Percentiles rank a stretch among this genome's conserved stretches.
phyloP scores from a whole-genome alignment of 2,797 vertebrate genomes.

The Syndactyla subalaris region DNA sequence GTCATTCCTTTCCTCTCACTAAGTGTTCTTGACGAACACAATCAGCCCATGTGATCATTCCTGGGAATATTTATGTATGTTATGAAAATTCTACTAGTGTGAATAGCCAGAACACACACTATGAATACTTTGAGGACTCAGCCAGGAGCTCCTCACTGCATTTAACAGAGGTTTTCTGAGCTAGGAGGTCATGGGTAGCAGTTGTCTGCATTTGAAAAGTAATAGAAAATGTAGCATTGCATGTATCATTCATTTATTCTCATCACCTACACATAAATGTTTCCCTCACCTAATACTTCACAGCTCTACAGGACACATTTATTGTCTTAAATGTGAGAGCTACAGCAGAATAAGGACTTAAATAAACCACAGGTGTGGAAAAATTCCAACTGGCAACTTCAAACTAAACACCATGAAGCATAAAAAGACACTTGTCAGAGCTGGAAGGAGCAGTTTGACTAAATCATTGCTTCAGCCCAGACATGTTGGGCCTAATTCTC shows the following conservation, averaged over 20 bases:
- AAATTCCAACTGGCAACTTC: slow-evolving; percentile 47
- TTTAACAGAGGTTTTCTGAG: neutral
- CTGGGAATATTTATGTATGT: neutral
- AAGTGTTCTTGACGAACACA: neutral
- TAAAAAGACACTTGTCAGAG: slow-evolving; percentile 45
- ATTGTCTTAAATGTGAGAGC: slow-evolving; percentile 29
- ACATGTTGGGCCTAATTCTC: slow-evolving; percentile 50
- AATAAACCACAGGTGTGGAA: slow-evolving; percentile 61
- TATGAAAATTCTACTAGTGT: neutral
- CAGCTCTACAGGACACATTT: slow-evolving; percentile 9
- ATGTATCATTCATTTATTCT: slow-evolving; percentile 25
- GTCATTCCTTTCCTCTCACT: neutral
- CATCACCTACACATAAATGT: neutral
- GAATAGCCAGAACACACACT: neutral
- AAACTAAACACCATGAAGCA: slow-evolving; percentile 17
- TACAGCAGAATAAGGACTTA: slow-evolving; percentile 26
- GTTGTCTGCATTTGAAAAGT: neutral
- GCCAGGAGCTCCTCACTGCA: neutral
- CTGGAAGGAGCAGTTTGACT: slow-evolving; percentile 55
- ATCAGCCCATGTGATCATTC: neutral
- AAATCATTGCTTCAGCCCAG: slow-evolving; percentile 55
- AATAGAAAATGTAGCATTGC: slow-evolving; percentile 3
- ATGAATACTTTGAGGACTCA: neutral
- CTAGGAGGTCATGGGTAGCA: neutral
- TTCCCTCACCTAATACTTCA: slow-evolving; percentile 48